Conservation (phyloP, 2,888 invertebrate species). For the Neoitamus cyanurus region DNA sequence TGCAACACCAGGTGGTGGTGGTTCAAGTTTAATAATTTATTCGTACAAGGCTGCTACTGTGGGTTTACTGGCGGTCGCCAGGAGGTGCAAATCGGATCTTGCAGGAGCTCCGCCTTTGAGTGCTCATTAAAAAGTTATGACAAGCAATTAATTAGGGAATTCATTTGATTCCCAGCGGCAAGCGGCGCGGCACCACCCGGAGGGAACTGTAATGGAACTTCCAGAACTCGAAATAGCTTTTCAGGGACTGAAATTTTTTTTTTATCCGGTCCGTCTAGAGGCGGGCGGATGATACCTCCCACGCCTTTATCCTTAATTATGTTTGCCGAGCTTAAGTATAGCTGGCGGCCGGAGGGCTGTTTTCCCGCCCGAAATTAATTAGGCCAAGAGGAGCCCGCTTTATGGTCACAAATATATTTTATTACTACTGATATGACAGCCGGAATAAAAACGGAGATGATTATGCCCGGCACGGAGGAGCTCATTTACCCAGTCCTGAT, state of each 20-base stretch:
- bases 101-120: not conserved
- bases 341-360: not conserved
- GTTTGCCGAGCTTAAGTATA: not conserved
- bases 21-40: not conserved
- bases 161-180: not conserved
- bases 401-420: not conserved
- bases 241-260: not conserved
- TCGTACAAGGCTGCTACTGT: not conserved
- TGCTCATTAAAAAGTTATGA: constrained; percentile 1
- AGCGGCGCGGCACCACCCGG: not conserved
- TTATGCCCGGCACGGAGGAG: not conserved
- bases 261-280: not conserved
- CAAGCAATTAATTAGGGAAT: not conserved
- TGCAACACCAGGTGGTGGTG: not conserved
- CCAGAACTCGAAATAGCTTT: not conserved
- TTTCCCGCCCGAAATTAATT: not conserved
- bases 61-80: not conserved
- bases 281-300: not conserved
- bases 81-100: not conserved
- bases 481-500: not conserved
- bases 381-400: not conserved
- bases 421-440: constrained; percentile 1
- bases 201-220: not conserved
- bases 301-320: not conserved
- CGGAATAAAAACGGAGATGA: not conserved